Base-by-base conservation (phyloP, 2,113 vertebrate species). In the Miniopterus natalensis region DNA sequence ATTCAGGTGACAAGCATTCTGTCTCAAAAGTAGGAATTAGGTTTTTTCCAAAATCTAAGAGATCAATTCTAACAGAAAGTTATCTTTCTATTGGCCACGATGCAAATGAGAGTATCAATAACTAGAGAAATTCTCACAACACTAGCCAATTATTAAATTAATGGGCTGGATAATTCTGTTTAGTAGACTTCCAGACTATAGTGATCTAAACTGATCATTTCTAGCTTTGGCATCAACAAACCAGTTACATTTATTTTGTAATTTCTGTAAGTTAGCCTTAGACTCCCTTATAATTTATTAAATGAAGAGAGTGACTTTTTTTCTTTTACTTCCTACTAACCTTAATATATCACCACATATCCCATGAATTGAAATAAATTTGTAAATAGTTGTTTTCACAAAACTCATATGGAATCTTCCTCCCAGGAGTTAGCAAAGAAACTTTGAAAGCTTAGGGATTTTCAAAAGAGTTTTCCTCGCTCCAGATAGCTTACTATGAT, bases 61-160 rank as follows among this genome's bases (percentile, higher is more conserved):
- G 27, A 27, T 90, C 57, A 78, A 5, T 90, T 83, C 29, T 49
- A 96, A 63, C 57, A 45, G 29, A n/a, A 91, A 94, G 4, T 63
- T 92, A 86, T 66, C 31, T 84, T 93, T 77, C 49, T 66, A 6
- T 61, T 95, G 45, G 47, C 14, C 29, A 78, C n/a, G 8, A 92
- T 84, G 75, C 55, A 97, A 98, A 88, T 47, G 71, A 77, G 53
- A 96, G 71, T 96, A 70, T 94, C 85, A 97, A 94, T 90, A 97
- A 96, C 40, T 88, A 86, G 61, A 88, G 93, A 36, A 53, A 88
- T 93, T 90, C 55, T 96, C 59, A 79, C 84, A 95, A 92, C 55
- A 96, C 93, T 94, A 95, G 94, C 86, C 77, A 94, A 87, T 81
- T 92, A 88, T 95, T 95, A 92, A 97, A 95, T 97, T 97, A 97